phyloP scores from a whole-genome alignment of 2,888 invertebrate species.

The Idaea aversata region DNA sequence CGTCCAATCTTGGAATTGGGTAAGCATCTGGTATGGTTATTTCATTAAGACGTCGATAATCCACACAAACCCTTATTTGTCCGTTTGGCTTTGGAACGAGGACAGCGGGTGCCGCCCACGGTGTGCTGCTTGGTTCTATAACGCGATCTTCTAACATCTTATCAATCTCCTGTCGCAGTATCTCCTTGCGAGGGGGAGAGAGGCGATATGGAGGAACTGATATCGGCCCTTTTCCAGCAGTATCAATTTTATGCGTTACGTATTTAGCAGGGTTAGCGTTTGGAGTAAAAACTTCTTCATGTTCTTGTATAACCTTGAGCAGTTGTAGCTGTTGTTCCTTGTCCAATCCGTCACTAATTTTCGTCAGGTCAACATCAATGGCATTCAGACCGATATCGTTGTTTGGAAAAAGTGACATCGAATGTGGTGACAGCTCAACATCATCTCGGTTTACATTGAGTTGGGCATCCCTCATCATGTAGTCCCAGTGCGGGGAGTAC shows the following conservation, averaged over 20 bases:
- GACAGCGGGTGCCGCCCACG: conserved; percentile 48
- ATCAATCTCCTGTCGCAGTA: conserved; percentile 38
- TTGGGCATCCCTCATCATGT: too few relatives aligned
- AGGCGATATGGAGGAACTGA: conserved; percentile 32
- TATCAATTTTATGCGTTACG: conserved; percentile 42
- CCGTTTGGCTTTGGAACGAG: conserved; percentile 45
- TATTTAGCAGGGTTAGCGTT: too few relatives aligned
- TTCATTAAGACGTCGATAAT: conserved; percentile 37
- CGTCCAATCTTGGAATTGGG: conserved; percentile 51
- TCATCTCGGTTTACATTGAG: too few relatives aligned
- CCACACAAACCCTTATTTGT: conserved; percentile 39
- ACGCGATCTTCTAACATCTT: conserved; percentile 39
- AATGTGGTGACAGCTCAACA: too few relatives aligned
- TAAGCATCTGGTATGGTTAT: conserved; percentile 38
- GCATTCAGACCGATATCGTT: too few relatives aligned
- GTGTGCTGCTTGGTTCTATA: conserved; percentile 39
- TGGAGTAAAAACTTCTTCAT: too few relatives aligned
- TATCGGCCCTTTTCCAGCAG: conserved; percentile 33
- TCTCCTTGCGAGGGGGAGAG: conserved; percentile 30
- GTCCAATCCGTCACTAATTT: too few relatives aligned
- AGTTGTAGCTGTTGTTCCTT: too few relatives aligned
- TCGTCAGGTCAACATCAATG: too few relatives aligned
- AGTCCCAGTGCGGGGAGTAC: too few relatives aligned
- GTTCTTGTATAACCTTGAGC: too few relatives aligned
- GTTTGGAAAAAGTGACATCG: too few relatives aligned